Percentiles rank a stretch among this genome's conserved stretches.
Conservation (phyloP, 2,113 vertebrate genomes). For the Lamprotornis superbus region DNA sequence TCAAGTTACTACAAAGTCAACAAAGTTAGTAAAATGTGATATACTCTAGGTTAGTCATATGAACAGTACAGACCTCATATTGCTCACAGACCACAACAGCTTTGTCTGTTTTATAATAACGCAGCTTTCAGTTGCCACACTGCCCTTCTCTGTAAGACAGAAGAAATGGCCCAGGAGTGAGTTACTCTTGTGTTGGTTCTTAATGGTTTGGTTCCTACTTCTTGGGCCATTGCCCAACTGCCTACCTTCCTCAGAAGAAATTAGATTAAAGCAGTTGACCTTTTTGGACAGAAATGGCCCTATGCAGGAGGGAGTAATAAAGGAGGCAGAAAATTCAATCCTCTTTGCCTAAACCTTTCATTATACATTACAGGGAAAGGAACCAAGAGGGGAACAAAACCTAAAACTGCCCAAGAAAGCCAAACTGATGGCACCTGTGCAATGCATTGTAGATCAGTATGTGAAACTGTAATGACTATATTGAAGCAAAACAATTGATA, state of each 20-base stretch:
- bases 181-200: neutral
- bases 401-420: neutral
- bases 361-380: neutral
- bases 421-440: neutral
- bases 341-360: neutral
- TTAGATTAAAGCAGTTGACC: neutral
- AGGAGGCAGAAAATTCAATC: neutral
- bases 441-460: neutral
- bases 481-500: neutral
- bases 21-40: neutral
- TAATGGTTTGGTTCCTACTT: neutral
- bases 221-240: neutral
- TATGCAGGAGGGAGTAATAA: neutral
- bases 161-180: accelerated
- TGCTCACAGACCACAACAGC: neutral
- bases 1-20: neutral
- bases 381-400: neutral
- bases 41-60: neutral
- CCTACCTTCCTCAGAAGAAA: neutral
- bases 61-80: neutral
- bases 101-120: neutral
- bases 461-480: neutral
- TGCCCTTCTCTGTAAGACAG: neutral
- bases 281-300: neutral
- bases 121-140: neutral